Evolutionary conservation across 2,113 vertebrate species (phyloP), one percentile per base, ranked within the genome.

Genomic region (Cyanoramphus novaezelandiae): DNA sequence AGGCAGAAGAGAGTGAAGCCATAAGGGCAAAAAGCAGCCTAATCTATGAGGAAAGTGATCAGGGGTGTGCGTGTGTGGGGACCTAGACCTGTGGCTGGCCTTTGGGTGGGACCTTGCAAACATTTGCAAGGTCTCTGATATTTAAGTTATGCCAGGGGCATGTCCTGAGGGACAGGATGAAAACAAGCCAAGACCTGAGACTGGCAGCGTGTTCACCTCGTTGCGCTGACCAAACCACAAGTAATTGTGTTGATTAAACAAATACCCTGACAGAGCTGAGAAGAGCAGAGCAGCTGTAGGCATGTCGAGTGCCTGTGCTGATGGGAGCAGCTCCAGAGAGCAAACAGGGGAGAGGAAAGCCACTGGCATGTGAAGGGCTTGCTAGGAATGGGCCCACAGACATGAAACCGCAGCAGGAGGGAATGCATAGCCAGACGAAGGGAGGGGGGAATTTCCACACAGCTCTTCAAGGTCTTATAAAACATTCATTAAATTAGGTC

Each of bases 401-500:
- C 62, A 18, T 53, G 86, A 71, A 95, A 93, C 88, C 49, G 0
- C 77, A 86, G 80, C 46, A n/a, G 50, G 71, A 79, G 55, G 49
- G 80, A 93, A 63, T 9, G 63, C 57, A 18, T 4, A 80, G 80
- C 76, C 86, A 93, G 88, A 77, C 3, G 0, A 78, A 75, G 68
- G 74, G 80, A 79, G 77, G 80, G 57, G 88, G 90, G 86, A 82
- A 95, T 96, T 95, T 93, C 92, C 83, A 93, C 47, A 41, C 33
- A 86, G 41, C 65, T 50, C 88, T 84, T 71, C 37, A 41, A 90
- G 77, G 37, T 72, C 70, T 95, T 84, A 94, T 55, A 93, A 93
- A 96, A 86, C 0, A 0, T 92, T 92, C 83, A 95, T 95, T 91
- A 96, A 94, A 91, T 92, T 62, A 90, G 81, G 88, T 86, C 93